Percentiles rank a stretch among this genome's conserved stretches.
Conservation (phyloP, 1,140 invertebrate species). For the Heliconius nattereri region DNA sequence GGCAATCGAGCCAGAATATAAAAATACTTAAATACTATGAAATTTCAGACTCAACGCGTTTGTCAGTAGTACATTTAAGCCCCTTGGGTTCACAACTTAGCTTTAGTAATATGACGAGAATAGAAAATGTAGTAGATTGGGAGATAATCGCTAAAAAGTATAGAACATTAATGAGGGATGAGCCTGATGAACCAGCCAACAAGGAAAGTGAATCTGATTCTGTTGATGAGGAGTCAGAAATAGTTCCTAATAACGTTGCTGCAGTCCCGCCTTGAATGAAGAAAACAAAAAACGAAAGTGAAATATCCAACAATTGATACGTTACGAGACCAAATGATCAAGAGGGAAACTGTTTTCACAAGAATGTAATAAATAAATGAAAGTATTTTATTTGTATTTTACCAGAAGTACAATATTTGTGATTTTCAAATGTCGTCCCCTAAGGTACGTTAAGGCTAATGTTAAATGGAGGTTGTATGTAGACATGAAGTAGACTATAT, state of each 20-base stretch:
- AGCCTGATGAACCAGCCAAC: slow-evolving; percentile 82
- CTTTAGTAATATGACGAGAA: slow-evolving; percentile 87
- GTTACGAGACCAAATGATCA: background rate
- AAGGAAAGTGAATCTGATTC: slow-evolving; percentile 80
- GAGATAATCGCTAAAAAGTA: slow-evolving; percentile 94
- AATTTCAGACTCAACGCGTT: slow-evolving; percentile 85
- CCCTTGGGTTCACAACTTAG: slow-evolving; percentile 91
- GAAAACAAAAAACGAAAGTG: background rate
- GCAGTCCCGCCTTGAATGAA: slow-evolving; percentile 60
- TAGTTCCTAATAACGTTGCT: slow-evolving; percentile 70
- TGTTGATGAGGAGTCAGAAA: slow-evolving; percentile 72
- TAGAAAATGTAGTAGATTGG: slow-evolving; percentile 96
- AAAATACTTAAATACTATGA: background rate
- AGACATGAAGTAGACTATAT: background rate
- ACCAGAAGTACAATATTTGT: background rate
- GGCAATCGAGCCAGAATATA: too few species aligned
- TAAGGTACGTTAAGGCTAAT: background rate
- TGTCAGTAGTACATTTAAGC: slow-evolving; percentile 89
- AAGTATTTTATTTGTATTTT: background rate
- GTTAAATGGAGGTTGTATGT: background rate
- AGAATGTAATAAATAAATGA: background rate
- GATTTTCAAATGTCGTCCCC: background rate
- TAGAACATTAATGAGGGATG: slow-evolving; percentile 87
- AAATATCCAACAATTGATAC: background rate
- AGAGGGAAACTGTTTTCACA: too few species aligned